phyloP scores from a whole-genome alignment of 2,888 invertebrate genomes.

The Epirrita christyi region DNA sequence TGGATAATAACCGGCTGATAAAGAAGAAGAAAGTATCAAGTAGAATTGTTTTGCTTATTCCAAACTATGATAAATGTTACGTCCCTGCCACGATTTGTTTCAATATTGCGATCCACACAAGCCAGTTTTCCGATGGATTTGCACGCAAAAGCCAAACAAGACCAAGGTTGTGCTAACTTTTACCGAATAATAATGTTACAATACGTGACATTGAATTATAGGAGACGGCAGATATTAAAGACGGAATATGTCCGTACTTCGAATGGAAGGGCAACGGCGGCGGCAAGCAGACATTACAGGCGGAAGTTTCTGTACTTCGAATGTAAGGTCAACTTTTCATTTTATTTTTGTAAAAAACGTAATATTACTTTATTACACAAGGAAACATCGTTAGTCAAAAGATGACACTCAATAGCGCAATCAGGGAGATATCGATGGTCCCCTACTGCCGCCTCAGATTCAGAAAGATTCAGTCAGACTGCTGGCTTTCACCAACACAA shows the following conservation, averaged over 20 bases:
- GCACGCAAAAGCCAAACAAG: slow-evolving; percentile 38
- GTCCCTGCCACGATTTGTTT: background rate
- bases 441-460: too few relatives aligned
- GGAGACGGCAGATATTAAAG: slow-evolving; percentile 39
- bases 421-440: too few relatives aligned
- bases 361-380: too few relatives aligned
- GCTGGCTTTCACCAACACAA: too few relatives aligned
- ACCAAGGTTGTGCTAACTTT: slow-evolving; percentile 53
- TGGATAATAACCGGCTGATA: too few relatives aligned
- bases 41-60: background rate
- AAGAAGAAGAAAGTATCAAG: too few relatives aligned
- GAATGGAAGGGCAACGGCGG: background rate
- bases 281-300: background rate
- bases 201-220: slow-evolving; percentile 59
- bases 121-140: slow-evolving; percentile 9
- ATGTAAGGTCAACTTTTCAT: too few relatives aligned
- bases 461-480: too few relatives aligned
- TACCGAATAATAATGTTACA: slow-evolving; percentile 61
- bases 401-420: too few relatives aligned
- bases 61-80: background rate
- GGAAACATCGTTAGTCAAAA: too few relatives aligned
- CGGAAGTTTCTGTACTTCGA: too few relatives aligned
- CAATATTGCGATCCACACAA: slow-evolving; percentile 1
- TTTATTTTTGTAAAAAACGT: too few relatives aligned
- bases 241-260: background rate